These are phyloP conservation scores for Carabus problematicus DNA, from an alignment of 2,888 invertebrate species.

Conservation along the genomic window DNA sequence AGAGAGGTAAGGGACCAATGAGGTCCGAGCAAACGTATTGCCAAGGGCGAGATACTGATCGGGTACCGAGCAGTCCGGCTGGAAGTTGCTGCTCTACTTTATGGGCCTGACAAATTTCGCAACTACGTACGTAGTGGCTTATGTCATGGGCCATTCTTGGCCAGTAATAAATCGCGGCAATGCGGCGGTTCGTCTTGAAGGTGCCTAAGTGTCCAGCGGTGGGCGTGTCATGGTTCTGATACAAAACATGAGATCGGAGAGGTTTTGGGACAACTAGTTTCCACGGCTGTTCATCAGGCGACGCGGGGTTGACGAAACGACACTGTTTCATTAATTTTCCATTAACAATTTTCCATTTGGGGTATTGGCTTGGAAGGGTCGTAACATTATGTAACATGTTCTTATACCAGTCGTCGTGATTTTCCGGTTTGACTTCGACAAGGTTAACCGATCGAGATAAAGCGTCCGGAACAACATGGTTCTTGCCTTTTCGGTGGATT, in stretches of 20 bases:
- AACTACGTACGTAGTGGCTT: conserved; percentile 1
- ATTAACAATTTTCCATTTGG: no score
- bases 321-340: no score
- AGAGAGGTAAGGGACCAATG: conserved; percentile 46
- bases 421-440: no score
- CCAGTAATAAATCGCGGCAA: neutral
- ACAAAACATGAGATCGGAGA: neutral
- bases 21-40: conserved; percentile 45
- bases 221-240: neutral
- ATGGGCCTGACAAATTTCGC: neutral
- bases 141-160: neutral
- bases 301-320: no score
- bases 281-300: no score
- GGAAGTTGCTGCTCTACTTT: conserved; percentile 17
- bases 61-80: conserved; percentile 44
- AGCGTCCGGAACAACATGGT: no score
- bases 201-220: conserved; percentile 4
- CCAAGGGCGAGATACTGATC: conserved; percentile 42
- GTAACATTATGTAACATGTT: no score
- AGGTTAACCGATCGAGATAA: no score
- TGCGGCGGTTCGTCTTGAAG: neutral
- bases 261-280: neutral
- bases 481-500: no score
- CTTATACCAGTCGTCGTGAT: no score
- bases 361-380: no score